Evolutionary conservation across 2,113 vertebrate genomes (phyloP).

Genomic region (Hoplias malabaricus): DNA sequence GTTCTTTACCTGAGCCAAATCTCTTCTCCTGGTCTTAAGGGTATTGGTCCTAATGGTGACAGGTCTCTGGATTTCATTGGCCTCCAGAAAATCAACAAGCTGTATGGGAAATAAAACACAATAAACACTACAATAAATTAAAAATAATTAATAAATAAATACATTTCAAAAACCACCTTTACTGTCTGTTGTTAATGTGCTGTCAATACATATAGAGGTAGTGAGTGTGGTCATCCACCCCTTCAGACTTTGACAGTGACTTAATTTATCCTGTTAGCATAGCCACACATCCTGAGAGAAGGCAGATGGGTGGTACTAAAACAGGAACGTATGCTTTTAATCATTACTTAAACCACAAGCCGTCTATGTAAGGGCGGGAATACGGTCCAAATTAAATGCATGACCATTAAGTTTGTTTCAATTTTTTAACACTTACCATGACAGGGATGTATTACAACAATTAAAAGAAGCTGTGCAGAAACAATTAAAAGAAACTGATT

Average conservation of each 20-base stretch:
- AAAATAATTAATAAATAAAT: neutral
- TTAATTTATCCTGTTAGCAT: conserved; percentile 89
- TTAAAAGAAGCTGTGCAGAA: too few species aligned
- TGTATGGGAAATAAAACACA: conserved; percentile 48
- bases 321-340: conserved; percentile 70
- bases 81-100: conserved; percentile 94
- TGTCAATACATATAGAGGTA: conserved; percentile 78
- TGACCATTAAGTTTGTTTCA: too few species aligned
- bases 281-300: conserved; percentile 72
- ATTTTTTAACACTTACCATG: neutral
- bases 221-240: conserved; percentile 65
- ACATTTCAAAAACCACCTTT: neutral
- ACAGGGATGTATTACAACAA: too few species aligned
- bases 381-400: too few species aligned
- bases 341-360: neutral
- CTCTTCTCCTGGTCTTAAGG: conserved; percentile 89
- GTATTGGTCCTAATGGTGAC: conserved; percentile 95
- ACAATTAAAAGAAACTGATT: too few species aligned
- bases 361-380: too few species aligned
- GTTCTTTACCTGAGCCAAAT: conserved; percentile 86
- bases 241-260: conserved; percentile 80
- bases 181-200: conserved; percentile 49
- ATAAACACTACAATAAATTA: neutral
- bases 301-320: conserved; percentile 82
- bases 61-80: conserved; percentile 92